A percentile compares a stretch with the other conserved stretches of the same genome.
Conservation (phyloP, 2,113 vertebrate genomes). For the Empidonax alnorum region DNA sequence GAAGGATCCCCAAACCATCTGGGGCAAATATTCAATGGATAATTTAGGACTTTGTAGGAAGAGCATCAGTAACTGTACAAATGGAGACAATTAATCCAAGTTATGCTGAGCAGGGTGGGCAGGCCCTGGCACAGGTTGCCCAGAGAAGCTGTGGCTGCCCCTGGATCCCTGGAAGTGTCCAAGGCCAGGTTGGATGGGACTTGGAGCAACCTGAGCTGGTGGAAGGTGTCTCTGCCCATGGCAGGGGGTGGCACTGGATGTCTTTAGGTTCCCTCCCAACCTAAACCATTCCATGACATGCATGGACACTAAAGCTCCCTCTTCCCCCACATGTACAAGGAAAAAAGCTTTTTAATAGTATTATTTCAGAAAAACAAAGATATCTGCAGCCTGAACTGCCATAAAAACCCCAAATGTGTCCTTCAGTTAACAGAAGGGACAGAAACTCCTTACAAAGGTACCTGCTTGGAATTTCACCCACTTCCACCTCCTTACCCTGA, state of each 20-base stretch:
- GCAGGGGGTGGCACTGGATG: background rate
- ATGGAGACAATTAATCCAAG: background rate
- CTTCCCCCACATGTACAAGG: background rate
- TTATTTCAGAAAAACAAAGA: background rate
- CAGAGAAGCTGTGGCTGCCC: background rate
- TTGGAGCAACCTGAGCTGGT: rapidly evolving
- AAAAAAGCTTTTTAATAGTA: background rate
- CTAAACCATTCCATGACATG: background rate
- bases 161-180: background rate
- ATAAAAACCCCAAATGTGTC: rapidly evolving
- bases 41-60: background rate
- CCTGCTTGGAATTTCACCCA: background rate
- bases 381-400: background rate
- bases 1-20: background rate
- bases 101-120: no score
- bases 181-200: rapidly evolving
- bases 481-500: background rate
- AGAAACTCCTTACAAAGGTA: background rate
- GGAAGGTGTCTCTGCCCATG: background rate
- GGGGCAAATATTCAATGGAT: background rate
- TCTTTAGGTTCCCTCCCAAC: background rate
- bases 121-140: background rate
- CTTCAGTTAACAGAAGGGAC: background rate
- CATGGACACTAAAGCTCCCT: background rate
- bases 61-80: background rate